These are phyloP conservation scores for Nothobranchius kuhntae DNA, from an alignment of 2,113 vertebrate genomes.

Conservation along the genomic window DNA sequence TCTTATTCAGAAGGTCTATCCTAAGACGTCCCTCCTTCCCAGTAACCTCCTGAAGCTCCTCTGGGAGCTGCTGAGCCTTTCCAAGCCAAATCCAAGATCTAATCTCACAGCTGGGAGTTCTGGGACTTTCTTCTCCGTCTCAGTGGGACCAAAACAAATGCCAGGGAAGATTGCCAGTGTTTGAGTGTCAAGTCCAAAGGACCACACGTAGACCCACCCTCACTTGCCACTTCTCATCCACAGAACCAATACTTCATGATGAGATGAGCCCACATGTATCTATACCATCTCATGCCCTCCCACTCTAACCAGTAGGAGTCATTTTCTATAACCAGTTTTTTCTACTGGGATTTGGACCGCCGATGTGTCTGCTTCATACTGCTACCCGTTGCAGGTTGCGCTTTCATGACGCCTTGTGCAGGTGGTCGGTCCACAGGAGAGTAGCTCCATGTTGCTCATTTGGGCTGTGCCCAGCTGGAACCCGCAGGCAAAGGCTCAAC, in stretches of 20 bases:
- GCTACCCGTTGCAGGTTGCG: background rate
- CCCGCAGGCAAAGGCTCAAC: background rate
- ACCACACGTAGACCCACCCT: no score
- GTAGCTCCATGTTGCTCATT: background rate
- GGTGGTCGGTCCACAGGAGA: background rate
- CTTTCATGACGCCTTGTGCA: background rate
- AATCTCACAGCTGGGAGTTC: no score
- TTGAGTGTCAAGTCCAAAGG: no score
- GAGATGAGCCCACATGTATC: background rate
- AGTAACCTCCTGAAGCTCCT: no score
- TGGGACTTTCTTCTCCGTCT: no score
- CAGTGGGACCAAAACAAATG: no score
- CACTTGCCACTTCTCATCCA: no score
- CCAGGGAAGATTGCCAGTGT: no score
- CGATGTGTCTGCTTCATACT: background rate
- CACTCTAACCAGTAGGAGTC: background rate
- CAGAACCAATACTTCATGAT: background rate
- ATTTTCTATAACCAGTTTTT: background rate
- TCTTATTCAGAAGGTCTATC: no score
- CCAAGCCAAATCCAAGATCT: no score
- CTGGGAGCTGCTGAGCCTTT: no score
- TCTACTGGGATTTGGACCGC: background rate
- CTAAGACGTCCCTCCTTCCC: no score
- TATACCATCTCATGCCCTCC: background rate
- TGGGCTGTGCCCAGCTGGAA: conserved; percentile 2